Conservation (phyloP, 1,140 invertebrate genomes). For the Heliconius congener region DNA sequence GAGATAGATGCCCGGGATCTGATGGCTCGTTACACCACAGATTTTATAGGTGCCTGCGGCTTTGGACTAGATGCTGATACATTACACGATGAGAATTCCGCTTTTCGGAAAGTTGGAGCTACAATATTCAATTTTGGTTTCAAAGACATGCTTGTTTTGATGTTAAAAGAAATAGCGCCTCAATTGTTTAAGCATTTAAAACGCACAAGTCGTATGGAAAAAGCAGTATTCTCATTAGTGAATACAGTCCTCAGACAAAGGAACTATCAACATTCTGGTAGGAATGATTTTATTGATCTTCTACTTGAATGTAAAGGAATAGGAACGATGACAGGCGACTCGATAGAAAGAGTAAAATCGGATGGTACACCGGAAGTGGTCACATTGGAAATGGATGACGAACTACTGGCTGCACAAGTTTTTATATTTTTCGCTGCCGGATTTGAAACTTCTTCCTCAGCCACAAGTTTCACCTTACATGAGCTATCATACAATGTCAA, state of each 20-base stretch:
- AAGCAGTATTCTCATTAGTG: conserved; percentile 22
- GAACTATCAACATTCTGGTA: conserved; percentile 12
- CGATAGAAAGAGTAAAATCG: conserved; percentile 18
- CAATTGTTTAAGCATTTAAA: conserved; percentile 19
- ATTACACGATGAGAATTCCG: conserved; percentile 15
- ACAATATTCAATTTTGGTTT: conserved; percentile 28
- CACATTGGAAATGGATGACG: not conserved
- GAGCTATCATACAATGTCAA: conserved; percentile 25
- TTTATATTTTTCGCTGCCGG: conserved; percentile 34
- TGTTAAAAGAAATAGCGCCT: conserved; percentile 29
- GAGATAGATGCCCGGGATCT: conserved; percentile 21
- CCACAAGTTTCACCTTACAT: conserved; percentile 22
- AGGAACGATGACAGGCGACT: conserved; percentile 19
- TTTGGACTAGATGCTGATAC: conserved; percentile 21
- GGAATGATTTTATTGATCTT: conserved; percentile 34
- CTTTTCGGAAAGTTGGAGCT: conserved; percentile 21
- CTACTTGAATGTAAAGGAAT: conserved; percentile 21
- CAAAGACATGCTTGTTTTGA: conserved; percentile 22
- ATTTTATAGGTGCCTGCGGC: conserved; percentile 31
- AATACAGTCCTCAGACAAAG: conserved; percentile 20
- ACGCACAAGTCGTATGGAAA: conserved; percentile 6
- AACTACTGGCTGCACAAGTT: conserved; percentile 23
- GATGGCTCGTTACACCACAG: conserved; percentile 26
- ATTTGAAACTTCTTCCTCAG: conserved; percentile 32
- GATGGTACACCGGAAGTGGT: conserved; percentile 14